Base-by-base conservation (phyloP, 1,140 invertebrate genomes). In the Polypedilum vanderplanki region DNA sequence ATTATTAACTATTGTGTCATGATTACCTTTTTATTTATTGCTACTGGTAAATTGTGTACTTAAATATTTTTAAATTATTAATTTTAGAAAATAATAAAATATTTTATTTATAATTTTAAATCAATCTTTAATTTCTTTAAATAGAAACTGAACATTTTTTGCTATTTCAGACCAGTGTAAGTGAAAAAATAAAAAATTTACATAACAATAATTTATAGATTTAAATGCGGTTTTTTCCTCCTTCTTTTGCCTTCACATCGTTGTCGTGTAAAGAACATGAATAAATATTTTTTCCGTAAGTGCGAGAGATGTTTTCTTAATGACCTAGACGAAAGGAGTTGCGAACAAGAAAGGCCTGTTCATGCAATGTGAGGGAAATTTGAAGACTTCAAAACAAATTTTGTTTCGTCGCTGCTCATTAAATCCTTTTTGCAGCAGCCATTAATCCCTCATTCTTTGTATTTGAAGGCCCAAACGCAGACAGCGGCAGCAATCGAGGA, bases 181-280 rank as follows among this genome's bases (percentile, higher is more conserved):
- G 24, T 22, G 65, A 70, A 70, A 20, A 22, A 22, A 18, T 20
- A 70, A 57, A 18, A 20, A 70, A 70, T 70, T 70, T 70, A 22
- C 65, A 70, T 70, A 70, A 70, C 65, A 70, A 70, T 70, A 70
- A 70, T 70, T 70, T 17, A 70, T 70, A 70, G 65, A 70, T 70
- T 70, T 70, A 70, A 70, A 22, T 70, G 65, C 65, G 65, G 65
- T 70, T 70, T 70, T 17, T 70, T 20, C 17, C 20, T 70, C 20
- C 20, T 22, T 70, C 20, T 5, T 8, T 10, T 70, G 65, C 65
- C 65, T 18, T 70, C 18, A 15, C 10, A n/a, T 18, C 18, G 65
- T 70, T 17, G 65, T 70, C 65, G 18, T 70, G 18, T 33, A 33
- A 33, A 33, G 24, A 22, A 70, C 65, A 70, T 70, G 65, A 70